Conservation (phyloP, 2,888 invertebrate species). For the Orthosia gothica region DNA sequence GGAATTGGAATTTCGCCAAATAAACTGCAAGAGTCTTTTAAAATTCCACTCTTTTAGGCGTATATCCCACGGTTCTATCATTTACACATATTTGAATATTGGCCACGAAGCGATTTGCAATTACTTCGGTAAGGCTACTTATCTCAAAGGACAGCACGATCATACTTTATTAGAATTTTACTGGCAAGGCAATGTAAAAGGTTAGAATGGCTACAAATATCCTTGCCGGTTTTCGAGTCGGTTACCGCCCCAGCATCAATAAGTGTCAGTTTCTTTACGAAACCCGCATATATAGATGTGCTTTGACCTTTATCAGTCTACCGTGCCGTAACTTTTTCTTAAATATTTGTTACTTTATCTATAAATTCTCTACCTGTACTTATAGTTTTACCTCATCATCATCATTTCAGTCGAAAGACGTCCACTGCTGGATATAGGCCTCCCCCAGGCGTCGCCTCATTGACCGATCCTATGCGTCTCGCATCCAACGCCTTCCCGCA, state of each 20-base stretch:
- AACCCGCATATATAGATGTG: not conserved
- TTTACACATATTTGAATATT: conserved; percentile 24
- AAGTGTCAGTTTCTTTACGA: conserved; percentile 29
- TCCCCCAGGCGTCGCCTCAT: too few relatives aligned
- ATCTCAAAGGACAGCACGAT: conserved; percentile 44
- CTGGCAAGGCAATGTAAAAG: conserved; percentile 44
- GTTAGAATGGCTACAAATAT: conserved; percentile 47
- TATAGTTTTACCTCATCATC: conserved; percentile 24
- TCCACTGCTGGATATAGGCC: too few relatives aligned
- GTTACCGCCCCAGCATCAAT: conserved; percentile 43
- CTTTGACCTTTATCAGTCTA: conserved; percentile 9
- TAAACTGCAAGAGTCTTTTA: conserved; percentile 21
- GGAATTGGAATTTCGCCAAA: conserved; percentile 24
- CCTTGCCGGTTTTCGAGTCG: conserved; percentile 31
- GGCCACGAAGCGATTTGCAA: conserved; percentile 15
- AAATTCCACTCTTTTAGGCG: conserved; percentile 5
- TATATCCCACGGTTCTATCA: conserved; percentile 6
- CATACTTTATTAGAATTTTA: conserved; percentile 38
- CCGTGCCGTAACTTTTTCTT: not conserved
- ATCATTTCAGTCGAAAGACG: too few relatives aligned
- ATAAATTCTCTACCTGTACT: not conserved
- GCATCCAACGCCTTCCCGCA: too few relatives aligned
- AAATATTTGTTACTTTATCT: conserved; percentile 6
- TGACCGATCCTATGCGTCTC: too few relatives aligned
- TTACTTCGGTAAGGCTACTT: conserved; percentile 35